These are phyloP conservation scores for Conus betulinus DNA, from an alignment of 1,140 invertebrate genomes.

Conservation along the genomic window DNA sequence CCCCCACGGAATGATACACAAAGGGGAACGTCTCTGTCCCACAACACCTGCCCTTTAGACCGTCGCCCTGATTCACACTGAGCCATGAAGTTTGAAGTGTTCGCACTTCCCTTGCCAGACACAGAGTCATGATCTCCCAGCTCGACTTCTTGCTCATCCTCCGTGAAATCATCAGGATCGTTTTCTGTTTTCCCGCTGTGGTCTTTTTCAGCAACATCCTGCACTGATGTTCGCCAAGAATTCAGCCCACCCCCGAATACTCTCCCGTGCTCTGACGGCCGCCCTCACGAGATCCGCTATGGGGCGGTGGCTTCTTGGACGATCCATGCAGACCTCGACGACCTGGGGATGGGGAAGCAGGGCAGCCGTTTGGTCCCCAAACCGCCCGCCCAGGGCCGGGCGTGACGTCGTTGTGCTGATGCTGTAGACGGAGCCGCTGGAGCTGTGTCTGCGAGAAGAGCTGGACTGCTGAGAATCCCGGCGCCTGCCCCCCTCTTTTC, in stretches of 20 bases:
- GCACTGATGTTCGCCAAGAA: too few relatives aligned
- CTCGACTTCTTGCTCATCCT: neutral
- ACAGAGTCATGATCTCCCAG: neutral
- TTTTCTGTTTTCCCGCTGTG: too few relatives aligned
- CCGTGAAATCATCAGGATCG: too few relatives aligned
- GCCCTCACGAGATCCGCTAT: neutral
- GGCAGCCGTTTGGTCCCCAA: neutral
- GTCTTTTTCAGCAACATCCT: neutral
- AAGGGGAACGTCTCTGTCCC: constrained; percentile 21
- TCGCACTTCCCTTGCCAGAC: too few relatives aligned
- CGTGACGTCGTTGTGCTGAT: neutral
- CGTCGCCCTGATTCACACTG: neutral
- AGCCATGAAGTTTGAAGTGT: too few relatives aligned
- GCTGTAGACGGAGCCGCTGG: neutral
- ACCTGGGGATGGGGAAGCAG: neutral
- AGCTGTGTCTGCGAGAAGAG: neutral
- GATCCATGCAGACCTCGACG: neutral
- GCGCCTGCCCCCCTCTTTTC: too few relatives aligned
- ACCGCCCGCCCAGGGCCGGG: neutral
- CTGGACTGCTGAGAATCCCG: neutral
- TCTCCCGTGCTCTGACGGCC: too few relatives aligned
- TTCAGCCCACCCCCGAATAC: too few relatives aligned
- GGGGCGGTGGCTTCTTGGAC: neutral
- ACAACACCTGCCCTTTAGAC: neutral
- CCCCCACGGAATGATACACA: constrained; percentile 22